Base-by-base conservation (phyloP, 92 coral and sea anemone species). In the Siderastrea siderea region DNA sequence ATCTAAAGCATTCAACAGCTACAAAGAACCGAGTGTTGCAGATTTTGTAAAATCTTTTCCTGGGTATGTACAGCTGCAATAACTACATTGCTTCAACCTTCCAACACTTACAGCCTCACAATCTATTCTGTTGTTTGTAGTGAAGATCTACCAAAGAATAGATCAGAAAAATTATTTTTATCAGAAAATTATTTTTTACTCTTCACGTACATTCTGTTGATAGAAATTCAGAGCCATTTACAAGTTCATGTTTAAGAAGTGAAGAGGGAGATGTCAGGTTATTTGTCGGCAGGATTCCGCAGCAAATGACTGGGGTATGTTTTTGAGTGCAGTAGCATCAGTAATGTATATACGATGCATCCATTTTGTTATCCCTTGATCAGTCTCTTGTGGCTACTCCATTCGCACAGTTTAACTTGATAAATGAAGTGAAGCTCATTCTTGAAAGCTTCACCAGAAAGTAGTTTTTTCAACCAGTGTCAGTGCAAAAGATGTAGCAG, bases 1-100 rank as follows among this genome's bases (percentile, higher is more conserved):
- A 8, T 93, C 92, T 74, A 75, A 88, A 84, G 92, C 93, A 52
- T 97, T 97, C 86, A 97, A 97, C 83, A 90, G 91, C 67, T 97
- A 94, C 47, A 85, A 82, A 55, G 90, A 91, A 57, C 98, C 98
- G 14, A 78, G 91, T 9, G 91, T 92, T 44, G 80, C 65, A 55
- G 95, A 95, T 64, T 86, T 95, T 58, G 77, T 77, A 60, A 83
- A 83, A 26, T 75, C 91, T 77, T 93, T 95, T 85, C 96, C 96
- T 46, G 87, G 91, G 96, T 93, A 85, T 64, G 86, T 82, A 38
- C 12, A 11, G 4, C 7, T 10, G 38, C 38, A 9, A 49, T 14
- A 2, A 3, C 2, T 47, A 16, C 50, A 38, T 3, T 15, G 14
- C 44, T 54, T 60, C 44, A 13, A 13, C 4, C 47, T 43, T 26